These are phyloP conservation scores for Cephus spinipes DNA, from an alignment of 2,888 invertebrate genomes.

Conservation along the genomic window DNA sequence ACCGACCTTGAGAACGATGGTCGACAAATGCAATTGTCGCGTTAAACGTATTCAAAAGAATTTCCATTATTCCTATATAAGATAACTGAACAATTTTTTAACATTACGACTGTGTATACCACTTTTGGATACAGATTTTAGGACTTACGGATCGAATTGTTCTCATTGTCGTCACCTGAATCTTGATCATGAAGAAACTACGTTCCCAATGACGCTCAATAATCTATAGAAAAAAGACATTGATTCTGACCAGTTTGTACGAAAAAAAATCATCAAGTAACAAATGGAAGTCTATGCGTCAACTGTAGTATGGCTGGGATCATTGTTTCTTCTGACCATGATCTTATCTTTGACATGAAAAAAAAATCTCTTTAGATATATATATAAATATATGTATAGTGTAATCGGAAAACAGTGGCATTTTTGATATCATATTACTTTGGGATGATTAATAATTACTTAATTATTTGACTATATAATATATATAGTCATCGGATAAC, in stretches of 20 bases:
- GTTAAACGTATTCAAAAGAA: neutral
- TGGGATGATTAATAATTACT: neutral
- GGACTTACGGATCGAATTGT: neutral
- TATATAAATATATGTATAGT: constrained; percentile 46
- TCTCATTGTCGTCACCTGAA: neutral
- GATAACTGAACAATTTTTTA: too few species aligned
- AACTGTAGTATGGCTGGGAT: neutral
- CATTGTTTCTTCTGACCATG: constrained; percentile 2
- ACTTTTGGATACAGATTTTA: neutral
- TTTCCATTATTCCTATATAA: neutral
- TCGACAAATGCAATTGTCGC: neutral
- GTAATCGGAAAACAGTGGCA: constrained; percentile 28
- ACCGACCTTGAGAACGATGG: neutral
- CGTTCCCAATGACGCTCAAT: neutral
- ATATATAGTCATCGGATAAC: neutral
- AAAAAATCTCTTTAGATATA: constrained; percentile 45
- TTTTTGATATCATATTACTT: constrained; percentile 16
- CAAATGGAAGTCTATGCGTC: neutral
- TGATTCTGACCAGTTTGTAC: neutral
- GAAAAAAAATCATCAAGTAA: too few species aligned
- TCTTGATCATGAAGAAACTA: neutral
- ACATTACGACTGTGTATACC: neutral
- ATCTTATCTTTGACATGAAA: constrained; percentile 31
- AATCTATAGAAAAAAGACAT: neutral
- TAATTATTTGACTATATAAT: neutral